Percentiles rank a stretch among this genome's conserved stretches.
Evolutionary conservation across 2,797 vertebrate species (phyloP).

Genomic region (Micrastur ruficollis): DNA sequence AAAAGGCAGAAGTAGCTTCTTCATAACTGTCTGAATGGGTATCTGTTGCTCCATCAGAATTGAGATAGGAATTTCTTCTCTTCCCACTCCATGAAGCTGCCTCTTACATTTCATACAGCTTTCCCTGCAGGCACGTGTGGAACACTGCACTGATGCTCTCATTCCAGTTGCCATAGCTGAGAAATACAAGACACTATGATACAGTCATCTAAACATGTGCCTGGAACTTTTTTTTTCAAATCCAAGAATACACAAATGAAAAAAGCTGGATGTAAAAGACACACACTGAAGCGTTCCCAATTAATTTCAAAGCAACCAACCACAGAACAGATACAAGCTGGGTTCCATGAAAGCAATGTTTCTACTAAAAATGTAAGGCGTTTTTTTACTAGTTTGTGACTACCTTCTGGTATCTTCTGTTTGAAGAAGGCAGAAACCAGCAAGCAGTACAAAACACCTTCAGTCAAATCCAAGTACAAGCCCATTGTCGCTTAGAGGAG

Average conservation of each 20-base stretch:
- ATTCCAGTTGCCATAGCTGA: neutral
- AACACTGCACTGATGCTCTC: neutral
- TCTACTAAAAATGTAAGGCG: neutral
- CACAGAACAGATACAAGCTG: neutral
- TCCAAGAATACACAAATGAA: neutral
- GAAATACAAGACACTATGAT: neutral
- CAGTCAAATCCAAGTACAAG: neutral
- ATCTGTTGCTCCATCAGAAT: neutral
- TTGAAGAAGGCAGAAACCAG: neutral
- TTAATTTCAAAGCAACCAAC: neutral
- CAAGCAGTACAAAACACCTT: neutral
- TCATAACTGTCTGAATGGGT: neutral
- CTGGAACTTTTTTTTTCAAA: neutral
- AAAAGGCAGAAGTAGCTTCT: neutral
- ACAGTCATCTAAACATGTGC: neutral
- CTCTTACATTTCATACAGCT: neutral
- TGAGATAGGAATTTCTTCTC: neutral
- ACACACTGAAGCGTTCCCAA: neutral
- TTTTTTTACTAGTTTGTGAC: neutral
- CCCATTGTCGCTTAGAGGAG: neutral
- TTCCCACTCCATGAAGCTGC: neutral
- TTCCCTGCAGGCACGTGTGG: neutral
- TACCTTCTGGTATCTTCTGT: neutral
- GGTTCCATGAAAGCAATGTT: neutral
- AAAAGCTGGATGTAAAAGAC: neutral